Evolutionary conservation across 2,888 invertebrate species (phyloP), one percentile per base, ranked within the genome.

Genomic region (Dasysyrphus albostriatus): DNA sequence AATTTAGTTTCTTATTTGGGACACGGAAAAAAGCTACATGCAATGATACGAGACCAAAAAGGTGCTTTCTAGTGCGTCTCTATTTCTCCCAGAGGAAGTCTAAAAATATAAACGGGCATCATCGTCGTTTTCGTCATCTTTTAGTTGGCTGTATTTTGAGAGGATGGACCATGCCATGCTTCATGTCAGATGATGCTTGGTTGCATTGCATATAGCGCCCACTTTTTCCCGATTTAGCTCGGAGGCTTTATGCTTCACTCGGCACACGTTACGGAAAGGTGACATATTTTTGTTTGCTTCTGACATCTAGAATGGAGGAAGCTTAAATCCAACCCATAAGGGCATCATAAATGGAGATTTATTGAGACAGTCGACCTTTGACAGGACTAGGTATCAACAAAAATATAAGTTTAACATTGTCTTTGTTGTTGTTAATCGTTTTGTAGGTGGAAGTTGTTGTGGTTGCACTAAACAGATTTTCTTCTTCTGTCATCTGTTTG

Each of bases 1-100:
- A 85, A 85, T 85, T 77, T 81, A 85, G 72, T 85, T 81, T 85
- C 73, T 77, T 85, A 81, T 85, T 81, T 85, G 81, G 84, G 84
- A 81, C 84, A 73, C 84, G 0, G 34, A 56, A 56, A 56, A 14
- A 32, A 56, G 29, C 24, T 19, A 4, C 12, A 19, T 9, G 51
- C 49, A 24, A 4, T 32, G 3, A 47, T 19, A 24, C 5, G 58
- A 37, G 58, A 34, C 34, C 34, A 65, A 69, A n/a, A 59, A 77
- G 77, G 76, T 76, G 29, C 29, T 65, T 54, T 69, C 32, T 29
- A 19, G 34, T 70, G 74, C 69, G 74, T 79, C 58, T 70, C 24
- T 63, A 54, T 54, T 37, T 79, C 70, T 80, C 80, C 80, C 51
- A 75, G 58, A 81, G 84, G 84, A 81, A 76, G 67, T 85, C 84